Conservation (phyloP, 2,797 vertebrate genomes). For the Xyrichtys novacula region DNA sequence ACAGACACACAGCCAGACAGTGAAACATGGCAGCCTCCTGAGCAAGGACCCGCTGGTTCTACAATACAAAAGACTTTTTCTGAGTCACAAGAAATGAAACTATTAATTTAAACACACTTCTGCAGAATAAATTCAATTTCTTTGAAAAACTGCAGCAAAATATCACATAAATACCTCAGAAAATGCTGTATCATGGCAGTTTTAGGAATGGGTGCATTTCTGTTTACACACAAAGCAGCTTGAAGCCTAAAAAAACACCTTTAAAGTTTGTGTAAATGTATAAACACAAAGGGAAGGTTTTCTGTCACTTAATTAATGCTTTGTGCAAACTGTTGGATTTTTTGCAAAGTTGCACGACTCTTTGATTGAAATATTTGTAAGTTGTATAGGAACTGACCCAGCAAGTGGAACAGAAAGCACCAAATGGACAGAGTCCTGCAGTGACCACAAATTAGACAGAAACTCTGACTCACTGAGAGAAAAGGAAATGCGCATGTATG, state of each 20-base stretch:
- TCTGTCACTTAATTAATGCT: not conserved
- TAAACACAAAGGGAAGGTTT: slow-evolving; percentile 1
- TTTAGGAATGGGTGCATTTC: no score
- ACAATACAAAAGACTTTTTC: no score
- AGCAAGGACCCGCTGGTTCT: no score
- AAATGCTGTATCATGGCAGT: no score
- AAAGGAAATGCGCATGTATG: slow-evolving; percentile 17
- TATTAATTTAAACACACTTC: no score
- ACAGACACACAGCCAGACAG: not conserved
- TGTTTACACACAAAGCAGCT: no score
- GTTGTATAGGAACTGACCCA: not conserved
- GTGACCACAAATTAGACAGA: slow-evolving; percentile 19
- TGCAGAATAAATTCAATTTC: no score
- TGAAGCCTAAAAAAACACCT: not conserved
- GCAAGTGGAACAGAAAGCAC: not conserved
- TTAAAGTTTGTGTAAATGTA: slow-evolving; percentile 5
- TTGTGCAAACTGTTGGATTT: not conserved
- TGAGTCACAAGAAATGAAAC: no score
- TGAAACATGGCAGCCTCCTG: not conserved
- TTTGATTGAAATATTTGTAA: not conserved
- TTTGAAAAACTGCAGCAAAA: no score
- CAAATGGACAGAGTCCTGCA: slow-evolving; percentile 13
- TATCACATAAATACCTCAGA: no score
- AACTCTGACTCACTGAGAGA: slow-evolving; percentile 7
- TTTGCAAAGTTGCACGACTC: not conserved